Evolutionary conservation across 2,888 invertebrate species (phyloP).

Genomic region (Leptopterna dolabrata): DNA sequence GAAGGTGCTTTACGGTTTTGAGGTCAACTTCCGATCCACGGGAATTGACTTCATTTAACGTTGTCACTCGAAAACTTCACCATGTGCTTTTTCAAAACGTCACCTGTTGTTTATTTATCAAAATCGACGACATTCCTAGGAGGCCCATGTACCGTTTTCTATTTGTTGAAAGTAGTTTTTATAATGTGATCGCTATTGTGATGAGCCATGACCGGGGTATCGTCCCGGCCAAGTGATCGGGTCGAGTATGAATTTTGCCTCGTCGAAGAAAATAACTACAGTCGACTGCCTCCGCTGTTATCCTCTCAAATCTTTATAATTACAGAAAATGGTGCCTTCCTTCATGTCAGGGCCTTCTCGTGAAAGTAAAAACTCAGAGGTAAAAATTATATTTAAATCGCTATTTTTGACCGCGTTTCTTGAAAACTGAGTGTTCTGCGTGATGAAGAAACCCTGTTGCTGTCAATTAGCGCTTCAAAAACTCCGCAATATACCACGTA

Average conservation of each 20-base stretch:
- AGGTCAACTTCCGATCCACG: too few species aligned
- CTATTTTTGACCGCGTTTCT: too few species aligned
- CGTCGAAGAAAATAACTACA: not conserved
- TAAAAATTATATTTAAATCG: too few species aligned
- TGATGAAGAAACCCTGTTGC: too few species aligned
- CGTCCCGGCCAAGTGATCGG: not conserved
- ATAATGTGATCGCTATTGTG: not conserved
- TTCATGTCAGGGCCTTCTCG: slow-evolving; percentile 28
- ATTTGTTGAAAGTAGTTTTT: not conserved
- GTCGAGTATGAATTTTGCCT: not conserved
- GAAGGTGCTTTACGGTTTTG: too few species aligned
- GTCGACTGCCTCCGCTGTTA: not conserved
- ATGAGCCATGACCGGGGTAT: not conserved
- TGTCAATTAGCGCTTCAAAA: too few species aligned
- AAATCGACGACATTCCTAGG: not conserved
- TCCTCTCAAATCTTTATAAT: not conserved
- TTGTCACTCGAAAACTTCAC: not conserved
- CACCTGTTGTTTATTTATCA: not conserved
- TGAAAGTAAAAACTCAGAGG: slow-evolving; percentile 9
- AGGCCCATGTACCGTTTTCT: not conserved
- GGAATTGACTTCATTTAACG: not conserved
- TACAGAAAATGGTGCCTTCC: slow-evolving; percentile 9
- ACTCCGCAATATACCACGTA: too few species aligned
- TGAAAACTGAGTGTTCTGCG: too few species aligned
- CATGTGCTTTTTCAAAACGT: slow-evolving; percentile 6